Conservation (phyloP, 2,888 invertebrate genomes). For the Diloba caeruleocephala region DNA sequence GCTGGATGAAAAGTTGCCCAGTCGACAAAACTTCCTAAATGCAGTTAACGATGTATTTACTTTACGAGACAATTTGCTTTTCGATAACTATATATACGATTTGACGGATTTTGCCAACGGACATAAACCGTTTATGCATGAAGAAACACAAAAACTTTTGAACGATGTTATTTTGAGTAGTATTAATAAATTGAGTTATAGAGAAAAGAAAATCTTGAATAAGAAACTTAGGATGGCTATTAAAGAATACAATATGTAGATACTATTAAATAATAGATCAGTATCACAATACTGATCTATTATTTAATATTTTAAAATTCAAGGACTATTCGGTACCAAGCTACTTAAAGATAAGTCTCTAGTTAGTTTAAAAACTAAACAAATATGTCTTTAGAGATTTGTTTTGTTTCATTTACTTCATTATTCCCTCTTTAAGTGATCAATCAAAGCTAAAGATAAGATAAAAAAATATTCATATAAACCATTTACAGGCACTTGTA, state of each 20-base stretch:
- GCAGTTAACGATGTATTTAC: constrained; percentile 68
- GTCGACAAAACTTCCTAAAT: constrained; percentile 61
- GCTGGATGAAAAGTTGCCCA: constrained; percentile 48
- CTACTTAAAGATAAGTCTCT: too few species aligned
- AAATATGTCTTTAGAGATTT: too few species aligned
- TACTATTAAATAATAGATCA: too few species aligned
- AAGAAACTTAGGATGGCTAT: constrained; percentile 61
- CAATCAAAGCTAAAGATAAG: too few species aligned
- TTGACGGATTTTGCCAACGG: constrained; percentile 51
- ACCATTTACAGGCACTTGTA: too few species aligned
- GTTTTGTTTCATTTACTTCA: too few species aligned
- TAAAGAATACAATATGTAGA: constrained; percentile 56
- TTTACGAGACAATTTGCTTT: constrained; percentile 58
- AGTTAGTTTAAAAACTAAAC: too few species aligned
- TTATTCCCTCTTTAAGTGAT: too few species aligned
- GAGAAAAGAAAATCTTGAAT: constrained; percentile 49
- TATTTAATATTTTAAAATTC: too few species aligned
- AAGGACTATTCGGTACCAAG: too few species aligned
- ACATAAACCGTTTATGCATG: constrained; percentile 38
- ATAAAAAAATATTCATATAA: too few species aligned
- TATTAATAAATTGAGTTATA: constrained; percentile 39
- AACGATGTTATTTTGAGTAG: constrained; percentile 49
- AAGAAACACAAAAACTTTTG: constrained; percentile 54
- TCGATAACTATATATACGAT: constrained; percentile 67
- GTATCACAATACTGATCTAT: too few species aligned